A percentile compares a stretch with the other conserved stretches of the same genome.
phyloP scores from a whole-genome alignment of 2,113 vertebrate species.

The Lepidothrix coronata region DNA sequence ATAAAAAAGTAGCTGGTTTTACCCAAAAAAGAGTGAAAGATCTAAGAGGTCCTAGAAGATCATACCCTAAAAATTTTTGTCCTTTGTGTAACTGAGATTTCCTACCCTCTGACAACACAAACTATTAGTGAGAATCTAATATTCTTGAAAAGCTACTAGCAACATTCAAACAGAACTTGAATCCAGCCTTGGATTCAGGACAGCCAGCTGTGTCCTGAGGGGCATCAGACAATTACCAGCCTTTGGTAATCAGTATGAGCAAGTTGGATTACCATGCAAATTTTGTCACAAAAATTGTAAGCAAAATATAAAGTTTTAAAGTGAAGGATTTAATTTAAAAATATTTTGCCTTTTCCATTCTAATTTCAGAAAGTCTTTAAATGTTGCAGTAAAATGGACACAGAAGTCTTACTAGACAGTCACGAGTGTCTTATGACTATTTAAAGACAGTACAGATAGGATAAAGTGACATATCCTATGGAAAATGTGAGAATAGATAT shows the following conservation, averaged over 20 bases:
- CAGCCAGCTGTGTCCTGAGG: no score
- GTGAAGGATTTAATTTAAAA: neutral
- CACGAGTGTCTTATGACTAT: neutral
- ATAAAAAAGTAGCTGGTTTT: neutral
- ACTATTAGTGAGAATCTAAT: neutral
- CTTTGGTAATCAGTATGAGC: fast-evolving
- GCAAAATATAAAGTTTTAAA: neutral
- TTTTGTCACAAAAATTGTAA: neutral
- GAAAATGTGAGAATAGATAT: neutral
- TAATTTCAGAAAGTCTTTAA: neutral
- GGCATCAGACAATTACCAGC: no score
- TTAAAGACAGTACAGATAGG: neutral
- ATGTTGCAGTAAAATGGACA: neutral
- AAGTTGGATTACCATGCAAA: neutral
- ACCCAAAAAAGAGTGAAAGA: fast-evolving
- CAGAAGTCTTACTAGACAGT: neutral
- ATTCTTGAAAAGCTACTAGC: neutral
- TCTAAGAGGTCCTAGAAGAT: neutral
- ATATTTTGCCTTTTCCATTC: neutral
- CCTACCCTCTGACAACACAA: neutral
- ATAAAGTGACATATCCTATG: neutral
- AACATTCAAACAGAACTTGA: neutral
- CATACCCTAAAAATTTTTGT: neutral
- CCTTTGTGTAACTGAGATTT: neutral
- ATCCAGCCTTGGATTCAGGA: neutral